Conservation (phyloP, 2,113 vertebrate species). For the Chamaetylas fuelleborni region DNA sequence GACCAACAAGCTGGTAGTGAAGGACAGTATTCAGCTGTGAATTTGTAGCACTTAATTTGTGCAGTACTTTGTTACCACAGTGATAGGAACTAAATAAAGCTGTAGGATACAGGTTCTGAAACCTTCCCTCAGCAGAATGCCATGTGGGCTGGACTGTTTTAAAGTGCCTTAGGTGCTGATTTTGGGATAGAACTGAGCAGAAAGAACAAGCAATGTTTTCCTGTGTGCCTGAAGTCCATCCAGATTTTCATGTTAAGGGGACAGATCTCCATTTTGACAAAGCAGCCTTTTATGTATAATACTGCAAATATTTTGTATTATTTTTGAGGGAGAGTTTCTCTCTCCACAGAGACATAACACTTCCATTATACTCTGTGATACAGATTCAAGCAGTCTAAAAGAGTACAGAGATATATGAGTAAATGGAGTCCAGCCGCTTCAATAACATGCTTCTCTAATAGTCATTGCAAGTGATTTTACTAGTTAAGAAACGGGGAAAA, state of each 20-base stretch:
- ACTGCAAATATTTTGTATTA: neutral
- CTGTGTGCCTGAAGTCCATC: neutral
- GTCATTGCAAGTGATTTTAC: neutral
- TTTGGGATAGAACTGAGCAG: neutral
- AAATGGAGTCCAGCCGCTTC: neutral
- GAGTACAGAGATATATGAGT: neutral
- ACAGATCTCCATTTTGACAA: neutral
- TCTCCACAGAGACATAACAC: neutral
- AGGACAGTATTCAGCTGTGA: neutral
- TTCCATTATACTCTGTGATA: neutral
- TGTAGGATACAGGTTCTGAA: neutral
- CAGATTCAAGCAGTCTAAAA: neutral
- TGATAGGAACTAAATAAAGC: constrained; percentile 32
- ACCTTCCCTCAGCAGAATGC: neutral
- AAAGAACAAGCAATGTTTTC: neutral
- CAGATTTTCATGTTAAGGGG: neutral
- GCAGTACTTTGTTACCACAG: constrained; percentile 22
- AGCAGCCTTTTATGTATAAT: neutral
- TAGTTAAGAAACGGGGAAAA: neutral
- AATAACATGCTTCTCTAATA: neutral
- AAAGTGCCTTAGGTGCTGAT: neutral
- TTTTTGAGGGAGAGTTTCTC: neutral
- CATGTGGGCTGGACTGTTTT: constrained; percentile 13
- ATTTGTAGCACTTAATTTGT: neutral
- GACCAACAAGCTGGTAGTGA: neutral